Evolutionary conservation across 1,140 invertebrate species (phyloP), one percentile per base, ranked within the genome.

Genomic region (Microvelia longipes): DNA sequence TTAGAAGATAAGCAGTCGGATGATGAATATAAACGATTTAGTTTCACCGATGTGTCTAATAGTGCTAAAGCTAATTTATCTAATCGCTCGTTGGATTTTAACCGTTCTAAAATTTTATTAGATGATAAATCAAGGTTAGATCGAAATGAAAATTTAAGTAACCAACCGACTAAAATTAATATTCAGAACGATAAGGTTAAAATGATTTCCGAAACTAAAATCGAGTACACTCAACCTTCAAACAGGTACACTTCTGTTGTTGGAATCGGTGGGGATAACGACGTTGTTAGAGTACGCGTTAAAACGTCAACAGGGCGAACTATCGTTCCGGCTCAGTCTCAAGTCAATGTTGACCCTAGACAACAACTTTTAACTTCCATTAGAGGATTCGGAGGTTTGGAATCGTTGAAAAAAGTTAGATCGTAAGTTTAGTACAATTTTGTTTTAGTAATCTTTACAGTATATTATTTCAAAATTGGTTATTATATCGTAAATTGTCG

Each of bases 341-440:
- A 11, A 14, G 69, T 73, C 26, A 70, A 80, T 35, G 65, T 75
- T 2, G 86, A 90, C 77, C 81, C 86, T 0, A 81, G 88, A 61
- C 84, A 88, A 70, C 81, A 86, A 73, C 77, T 92, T 5, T 77
- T 92, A 73, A 82, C 86, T n/a, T 86, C 88, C 11, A 91, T 92
- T 71, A 79, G 88, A 72, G 86, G 83, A 74, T 90, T 90, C 74
- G 85, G 85, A 0, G 86, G 85, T 14, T 81, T 81, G 64, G 80
- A 81, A 66, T 82, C 81, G 28, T 77, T 89, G 28, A 83, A 80
- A 73, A 81, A 82, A 76, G 82, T 85, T 74, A 15, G 62, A 24
- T 64, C 62, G 15, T 64, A 64, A 64, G 24, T 50, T n/a, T n/a
- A n/a, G n/a, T n/a, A n/a, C n/a, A n/a, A n/a, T n/a, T n/a, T n/a